These are phyloP conservation scores for Enteromius paludinosus DNA, from an alignment of 2,797 vertebrate species.

Conservation along the genomic window DNA sequence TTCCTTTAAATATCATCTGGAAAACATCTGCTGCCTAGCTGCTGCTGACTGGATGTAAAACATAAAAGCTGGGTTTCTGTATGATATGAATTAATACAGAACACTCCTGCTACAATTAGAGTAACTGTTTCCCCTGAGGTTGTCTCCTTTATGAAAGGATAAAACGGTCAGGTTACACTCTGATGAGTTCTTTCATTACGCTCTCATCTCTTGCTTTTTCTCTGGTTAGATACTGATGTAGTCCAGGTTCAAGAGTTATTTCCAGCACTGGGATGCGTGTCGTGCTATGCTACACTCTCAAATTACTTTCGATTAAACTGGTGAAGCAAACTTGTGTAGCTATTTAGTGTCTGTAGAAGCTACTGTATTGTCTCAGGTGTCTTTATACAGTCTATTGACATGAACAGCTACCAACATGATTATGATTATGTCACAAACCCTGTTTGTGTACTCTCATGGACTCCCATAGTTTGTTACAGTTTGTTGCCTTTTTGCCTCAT, in stretches of 20 bases:
- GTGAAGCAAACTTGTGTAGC: constrained; percentile 28
- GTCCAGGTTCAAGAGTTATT: neutral
- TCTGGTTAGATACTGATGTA: neutral
- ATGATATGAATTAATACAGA: constrained; percentile 4
- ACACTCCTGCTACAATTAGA: constrained; percentile 25
- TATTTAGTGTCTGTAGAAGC: constrained; percentile 12
- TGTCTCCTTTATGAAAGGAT: constrained; percentile 1
- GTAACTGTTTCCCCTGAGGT: neutral
- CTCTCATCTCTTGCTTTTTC: neutral
- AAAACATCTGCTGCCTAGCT: constrained; percentile 20
- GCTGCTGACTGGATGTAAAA: neutral
- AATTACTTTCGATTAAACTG: neutral
- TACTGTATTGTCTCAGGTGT: neutral
- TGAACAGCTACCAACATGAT: constrained; percentile 1
- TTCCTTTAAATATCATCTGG: neutral
- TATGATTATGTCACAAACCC: neutral
- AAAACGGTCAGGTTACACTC: constrained; percentile 23
- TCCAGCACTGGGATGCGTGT: constrained; percentile 5
- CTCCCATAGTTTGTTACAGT: no score
- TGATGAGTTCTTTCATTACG: constrained; percentile 25
- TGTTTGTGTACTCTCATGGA: no score
- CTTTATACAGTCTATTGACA: constrained; percentile 1
- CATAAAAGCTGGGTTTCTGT: constrained; percentile 6
- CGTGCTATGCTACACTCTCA: constrained; percentile 9
- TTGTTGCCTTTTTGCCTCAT: no score